A percentile compares a stretch with the other conserved stretches of the same genome.
phyloP scores from a whole-genome alignment of 2,888 invertebrate species.

The Heteromurus nitidus region DNA sequence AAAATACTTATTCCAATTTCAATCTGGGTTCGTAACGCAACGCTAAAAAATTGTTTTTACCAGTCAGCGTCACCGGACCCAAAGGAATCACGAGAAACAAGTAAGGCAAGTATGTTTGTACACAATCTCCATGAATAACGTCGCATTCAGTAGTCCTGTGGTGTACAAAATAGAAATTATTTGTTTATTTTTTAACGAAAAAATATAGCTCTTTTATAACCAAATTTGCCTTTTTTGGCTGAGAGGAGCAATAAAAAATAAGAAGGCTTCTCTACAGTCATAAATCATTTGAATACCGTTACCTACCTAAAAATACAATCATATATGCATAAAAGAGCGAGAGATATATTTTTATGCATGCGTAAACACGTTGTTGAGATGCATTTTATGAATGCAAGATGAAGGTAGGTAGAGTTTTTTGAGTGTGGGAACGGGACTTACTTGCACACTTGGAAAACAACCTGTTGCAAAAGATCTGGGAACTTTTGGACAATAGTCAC shows the following conservation, averaged over 20 bases:
- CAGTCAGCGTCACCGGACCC: slow-evolving; percentile 92
- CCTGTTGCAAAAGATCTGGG: slow-evolving; percentile 92
- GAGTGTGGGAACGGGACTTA: slow-evolving; percentile 79
- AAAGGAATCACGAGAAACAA: slow-evolving; percentile 92
- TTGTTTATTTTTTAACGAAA: neutral
- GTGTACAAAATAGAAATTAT: slow-evolving; percentile 12
- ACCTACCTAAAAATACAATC: slow-evolving; percentile 24
- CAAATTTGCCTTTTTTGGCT: slow-evolving; percentile 6
- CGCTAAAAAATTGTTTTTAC: slow-evolving; percentile 46
- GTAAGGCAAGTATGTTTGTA: slow-evolving; percentile 94
- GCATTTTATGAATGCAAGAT: neutral
- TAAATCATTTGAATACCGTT: slow-evolving; percentile 29
- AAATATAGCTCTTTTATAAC: slow-evolving; percentile 19
- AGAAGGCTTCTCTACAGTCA: slow-evolving; percentile 9
- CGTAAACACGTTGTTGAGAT: neutral
- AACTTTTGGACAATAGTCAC: slow-evolving; percentile 85
- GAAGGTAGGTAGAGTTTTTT: neutral
- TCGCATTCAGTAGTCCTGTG: slow-evolving; percentile 90
- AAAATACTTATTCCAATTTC: neutral
- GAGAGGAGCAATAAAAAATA: slow-evolving; percentile 20
- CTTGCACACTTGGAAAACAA: slow-evolving; percentile 95
- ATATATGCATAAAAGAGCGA: neutral
- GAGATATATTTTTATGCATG: slow-evolving; percentile 10
- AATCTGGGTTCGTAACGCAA: neutral
- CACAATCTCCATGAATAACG: slow-evolving; percentile 90